Base-by-base conservation (phyloP, 2,113 vertebrate species). In the Thinocorus orbignyianus region DNA sequence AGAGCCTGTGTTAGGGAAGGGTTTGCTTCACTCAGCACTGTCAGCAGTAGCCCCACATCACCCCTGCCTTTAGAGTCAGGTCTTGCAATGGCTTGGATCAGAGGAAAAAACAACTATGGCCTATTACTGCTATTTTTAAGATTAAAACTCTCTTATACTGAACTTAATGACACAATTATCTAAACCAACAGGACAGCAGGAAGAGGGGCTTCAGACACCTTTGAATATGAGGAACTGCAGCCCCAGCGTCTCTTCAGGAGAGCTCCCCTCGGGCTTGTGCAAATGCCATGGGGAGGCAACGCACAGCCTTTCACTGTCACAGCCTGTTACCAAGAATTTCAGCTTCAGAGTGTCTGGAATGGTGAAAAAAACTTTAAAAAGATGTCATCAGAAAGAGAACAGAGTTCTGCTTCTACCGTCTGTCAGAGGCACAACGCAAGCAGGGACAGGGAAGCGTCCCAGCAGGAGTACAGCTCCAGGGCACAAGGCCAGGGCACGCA, bases 231-330 rank as follows among this genome's bases (percentile, higher is more conserved):
- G 65, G 71, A 58, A 42, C 25, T 26, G 31, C 39, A 49, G 18
- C 28, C 14, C 35, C 30, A 31, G 48, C 33, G 31, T 37, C 41
- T 46, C 33, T 49, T 51, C 44, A 66, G 81, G 26, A 60, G 12
- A 44, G 15, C 26, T 70, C 39, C 13, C 51, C 44, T 44, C 20
- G 44, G 65, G 55, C 39, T 55, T 44, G 31, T 33, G 51, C 33
- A 48, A 58, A 19, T 16, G 28, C 60, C 62, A 26, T 11, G 5
- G 31, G 65, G 58, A 66, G 30, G 44, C 3, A 5, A 58, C 0
- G 1, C 19, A 16, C 1, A 0, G 44, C 24, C 24, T 39, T 54
- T 74, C 28, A 35, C 52, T 10, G 0, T 22, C 28, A 11, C 5
- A 74, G 35, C n/a, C 82, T 58, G 13, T 22, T 54, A 37, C 55